Evolutionary conservation across 2,888 invertebrate species (phyloP), one percentile per base, ranked within the genome.

Genomic region (Synergus japonicus): DNA sequence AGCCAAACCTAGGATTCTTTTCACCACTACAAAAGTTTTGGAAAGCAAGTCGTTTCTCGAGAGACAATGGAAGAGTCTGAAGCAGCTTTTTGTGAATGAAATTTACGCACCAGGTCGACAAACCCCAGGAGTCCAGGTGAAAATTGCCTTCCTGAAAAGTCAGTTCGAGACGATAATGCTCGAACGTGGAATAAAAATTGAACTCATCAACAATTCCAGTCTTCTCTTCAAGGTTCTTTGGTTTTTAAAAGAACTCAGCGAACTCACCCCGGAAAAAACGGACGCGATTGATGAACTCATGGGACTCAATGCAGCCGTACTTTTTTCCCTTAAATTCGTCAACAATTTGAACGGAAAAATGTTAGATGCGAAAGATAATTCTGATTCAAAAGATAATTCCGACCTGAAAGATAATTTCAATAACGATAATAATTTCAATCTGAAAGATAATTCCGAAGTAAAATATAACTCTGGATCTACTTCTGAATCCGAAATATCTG

Each of bases 191-290:
- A 44, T 79, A 0, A 76, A 85, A 49, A 79, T 78, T 9, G 29
- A 81, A 29, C 29, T 77, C 13, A 79, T 82, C 15, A 81, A 82
- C 8, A 79, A 79, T 44, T 76, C 84, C 7, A 77, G 82, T 15
- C 43, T 88, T 18, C 65, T 76, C 0, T 82, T 83, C 18, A 83
- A 88, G 79, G 81, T 91, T 29, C 73, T 85, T 5, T 91, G 91
- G 91, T 88, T 91, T 49, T 76, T 91, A 22, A 85, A 85, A 46
- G 91, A 91, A 79, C 76, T 91, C n/a, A 78, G 81, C n/a, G 81
- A 88, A 78, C 81, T 88, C 9, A 54, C 69, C 8, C 87, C 88
- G 13, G 87, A 88, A 49, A 60, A 60, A 22, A 60, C 60, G 12
- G 60, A 10, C 12, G 29, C 22, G 22, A 22, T 60, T 12, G 60